A percentile compares a stretch with the other conserved stretches of the same genome.
Evolutionary conservation across 2,113 vertebrate species (phyloP).

Genomic region (Gopherus evgoodei): DNA sequence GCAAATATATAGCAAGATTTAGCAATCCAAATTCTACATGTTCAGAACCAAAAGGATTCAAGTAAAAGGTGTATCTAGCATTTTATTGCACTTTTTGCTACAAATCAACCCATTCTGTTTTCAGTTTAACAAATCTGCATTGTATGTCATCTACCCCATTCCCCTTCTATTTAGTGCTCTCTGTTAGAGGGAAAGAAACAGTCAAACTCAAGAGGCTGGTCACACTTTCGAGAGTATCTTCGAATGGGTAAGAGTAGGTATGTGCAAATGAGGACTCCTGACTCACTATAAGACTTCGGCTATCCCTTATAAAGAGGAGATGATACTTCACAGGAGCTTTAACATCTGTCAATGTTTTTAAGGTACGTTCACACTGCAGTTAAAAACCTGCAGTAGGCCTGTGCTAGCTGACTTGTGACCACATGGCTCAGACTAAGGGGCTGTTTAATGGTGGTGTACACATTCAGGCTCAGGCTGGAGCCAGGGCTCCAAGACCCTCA

Average conservation of each 20-base stretch:
- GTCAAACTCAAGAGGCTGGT: background rate
- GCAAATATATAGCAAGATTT: background rate
- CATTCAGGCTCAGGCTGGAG: background rate
- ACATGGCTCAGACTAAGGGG: background rate
- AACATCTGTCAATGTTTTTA: background rate
- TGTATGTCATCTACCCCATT: background rate
- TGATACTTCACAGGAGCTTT: too few relatives aligned
- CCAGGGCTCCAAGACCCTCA: background rate
- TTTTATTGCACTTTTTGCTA: background rate
- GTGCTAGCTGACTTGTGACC: background rate
- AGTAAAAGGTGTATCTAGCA: accelerated
- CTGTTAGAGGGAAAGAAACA: background rate
- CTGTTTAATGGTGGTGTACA: background rate
- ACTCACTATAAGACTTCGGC: background rate
- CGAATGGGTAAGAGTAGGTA: background rate
- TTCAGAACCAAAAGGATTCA: background rate
- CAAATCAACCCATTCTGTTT: background rate
- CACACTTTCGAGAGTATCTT: background rate
- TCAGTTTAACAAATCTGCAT: accelerated
- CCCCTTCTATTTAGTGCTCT: background rate
- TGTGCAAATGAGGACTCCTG: background rate
- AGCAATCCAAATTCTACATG: background rate
- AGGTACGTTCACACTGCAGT: background rate
- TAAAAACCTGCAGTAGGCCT: background rate
- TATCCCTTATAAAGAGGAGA: background rate